These are phyloP conservation scores for Poicephalus gulielmi DNA, from an alignment of 2,113 vertebrate species.

Conservation along the genomic window DNA sequence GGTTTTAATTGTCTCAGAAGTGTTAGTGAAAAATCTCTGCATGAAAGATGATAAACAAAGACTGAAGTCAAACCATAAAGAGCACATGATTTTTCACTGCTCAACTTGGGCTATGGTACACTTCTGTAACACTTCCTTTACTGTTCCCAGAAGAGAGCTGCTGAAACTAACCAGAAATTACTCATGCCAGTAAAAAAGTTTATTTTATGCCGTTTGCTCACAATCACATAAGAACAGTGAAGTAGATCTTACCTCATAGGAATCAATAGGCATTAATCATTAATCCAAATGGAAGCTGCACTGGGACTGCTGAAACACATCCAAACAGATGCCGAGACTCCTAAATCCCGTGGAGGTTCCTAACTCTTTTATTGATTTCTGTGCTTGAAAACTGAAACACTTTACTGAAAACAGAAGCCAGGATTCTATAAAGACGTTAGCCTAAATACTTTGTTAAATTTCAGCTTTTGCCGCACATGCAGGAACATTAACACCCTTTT, in stretches of 20 bases:
- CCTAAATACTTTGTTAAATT: neutral
- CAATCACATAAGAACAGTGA: rapidly evolving
- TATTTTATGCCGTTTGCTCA: neutral
- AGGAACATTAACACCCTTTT: neutral
- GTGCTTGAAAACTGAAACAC: neutral
- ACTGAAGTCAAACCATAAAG: neutral
- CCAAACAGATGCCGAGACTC: neutral
- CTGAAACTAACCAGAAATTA: neutral
- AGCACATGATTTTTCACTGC: neutral
- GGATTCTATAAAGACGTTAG: neutral
- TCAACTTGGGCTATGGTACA: neutral
- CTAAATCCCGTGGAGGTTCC: neutral
- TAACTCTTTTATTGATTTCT: neutral
- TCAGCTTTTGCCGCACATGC: neutral
- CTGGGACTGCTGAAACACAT: neutral
- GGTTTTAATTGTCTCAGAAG: neutral
- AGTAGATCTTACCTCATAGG: neutral
- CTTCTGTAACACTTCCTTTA: neutral
- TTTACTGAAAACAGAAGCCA: neutral
- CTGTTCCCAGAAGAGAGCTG: neutral
- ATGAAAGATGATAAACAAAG: neutral
- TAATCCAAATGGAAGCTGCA: neutral
- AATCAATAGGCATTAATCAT: neutral
- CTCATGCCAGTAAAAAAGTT: neutral
- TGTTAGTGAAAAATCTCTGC: neutral